Conservation (phyloP, 2,888 invertebrate genomes). For the Caenorhabditis sp. region DNA sequence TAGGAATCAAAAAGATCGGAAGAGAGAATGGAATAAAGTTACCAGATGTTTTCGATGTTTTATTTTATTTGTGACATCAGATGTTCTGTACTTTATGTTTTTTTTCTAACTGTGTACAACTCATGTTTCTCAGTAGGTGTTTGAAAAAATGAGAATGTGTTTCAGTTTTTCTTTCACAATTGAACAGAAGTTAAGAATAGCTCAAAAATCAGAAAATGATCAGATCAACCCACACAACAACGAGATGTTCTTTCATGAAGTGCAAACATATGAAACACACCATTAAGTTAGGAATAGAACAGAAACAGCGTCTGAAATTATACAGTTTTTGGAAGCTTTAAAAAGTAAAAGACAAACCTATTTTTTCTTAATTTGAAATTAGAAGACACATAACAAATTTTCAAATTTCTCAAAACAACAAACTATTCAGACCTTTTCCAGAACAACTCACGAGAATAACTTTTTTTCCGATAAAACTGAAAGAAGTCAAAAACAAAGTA, state of each 20-base stretch:
- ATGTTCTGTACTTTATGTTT: not conserved
- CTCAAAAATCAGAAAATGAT: slow-evolving; percentile 1
- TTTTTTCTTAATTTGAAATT: too few relatives aligned
- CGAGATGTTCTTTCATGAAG: not conserved
- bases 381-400: too few relatives aligned
- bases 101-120: not conserved
- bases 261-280: not conserved
- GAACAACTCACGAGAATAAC: too few relatives aligned
- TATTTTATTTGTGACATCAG: not conserved
- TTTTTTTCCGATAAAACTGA: too few relatives aligned
- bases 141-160: not conserved
- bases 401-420: too few relatives aligned
- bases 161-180: too few relatives aligned
- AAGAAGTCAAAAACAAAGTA: too few relatives aligned
- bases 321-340: too few relatives aligned
- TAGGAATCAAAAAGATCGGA: slow-evolving; percentile 1
- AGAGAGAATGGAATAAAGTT: slow-evolving; percentile 4
- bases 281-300: too few relatives aligned
- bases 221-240: slow-evolving; percentile 1
- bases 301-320: too few relatives aligned
- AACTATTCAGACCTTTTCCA: too few relatives aligned
- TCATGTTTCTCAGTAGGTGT: not conserved
- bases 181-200: not conserved
- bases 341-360: too few relatives aligned
- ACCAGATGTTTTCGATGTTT: not conserved